Percentiles rank a stretch among this genome's conserved stretches.
Conservation (phyloP, 2,797 vertebrate species). For the Hemibagrus guttatus region DNA sequence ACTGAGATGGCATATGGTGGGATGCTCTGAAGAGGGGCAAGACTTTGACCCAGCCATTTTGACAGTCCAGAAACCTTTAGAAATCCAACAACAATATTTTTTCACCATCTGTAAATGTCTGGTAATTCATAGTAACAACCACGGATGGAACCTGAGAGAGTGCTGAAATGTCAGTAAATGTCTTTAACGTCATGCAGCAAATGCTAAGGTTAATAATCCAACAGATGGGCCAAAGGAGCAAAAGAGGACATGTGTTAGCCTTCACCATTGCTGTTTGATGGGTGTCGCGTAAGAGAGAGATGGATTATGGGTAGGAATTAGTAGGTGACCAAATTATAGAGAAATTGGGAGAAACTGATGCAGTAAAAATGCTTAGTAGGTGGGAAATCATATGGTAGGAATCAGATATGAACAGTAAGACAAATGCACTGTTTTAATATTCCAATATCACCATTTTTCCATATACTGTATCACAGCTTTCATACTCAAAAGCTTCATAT, state of each 20-base stretch:
- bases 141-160: too few species aligned
- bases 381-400: not conserved
- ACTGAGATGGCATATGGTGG: constrained; percentile 77
- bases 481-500: not conserved
- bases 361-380: not conserved
- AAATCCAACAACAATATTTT: not conserved
- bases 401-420: not conserved
- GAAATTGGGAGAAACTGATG: not conserved
- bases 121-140: not conserved
- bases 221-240: not conserved
- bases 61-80: constrained; percentile 83
- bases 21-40: constrained; percentile 80
- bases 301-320: not conserved
- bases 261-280: not conserved
- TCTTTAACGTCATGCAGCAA: not conserved
- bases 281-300: not conserved
- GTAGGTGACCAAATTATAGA: not conserved
- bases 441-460: not conserved
- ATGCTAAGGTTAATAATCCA: not conserved
- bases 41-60: constrained; percentile 77
- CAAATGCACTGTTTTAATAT: not conserved
- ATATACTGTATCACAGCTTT: not conserved
- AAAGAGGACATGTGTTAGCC: not conserved
- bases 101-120: not conserved
- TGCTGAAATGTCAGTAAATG: not conserved